Evolutionary conservation across 2,113 vertebrate genomes (phyloP).

Genomic region (Garra rufa): DNA sequence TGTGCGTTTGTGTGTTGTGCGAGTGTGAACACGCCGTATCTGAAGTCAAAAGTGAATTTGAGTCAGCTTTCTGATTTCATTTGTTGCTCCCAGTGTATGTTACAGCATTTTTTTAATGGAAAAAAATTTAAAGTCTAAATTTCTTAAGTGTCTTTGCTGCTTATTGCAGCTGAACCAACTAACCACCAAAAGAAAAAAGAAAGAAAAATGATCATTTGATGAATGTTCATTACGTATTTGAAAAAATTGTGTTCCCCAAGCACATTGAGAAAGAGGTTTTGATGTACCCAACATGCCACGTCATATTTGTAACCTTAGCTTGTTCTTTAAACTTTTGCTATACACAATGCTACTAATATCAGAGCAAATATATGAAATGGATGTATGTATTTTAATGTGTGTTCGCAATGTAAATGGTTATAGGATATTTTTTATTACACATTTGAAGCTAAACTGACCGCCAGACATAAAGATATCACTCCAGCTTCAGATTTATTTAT

Average conservation of each 20-base stretch:
- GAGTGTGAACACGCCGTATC: neutral
- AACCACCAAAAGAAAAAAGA: neutral
- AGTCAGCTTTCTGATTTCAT: neutral
- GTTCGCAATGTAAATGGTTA: slow-evolving; percentile 69
- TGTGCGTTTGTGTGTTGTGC: neutral
- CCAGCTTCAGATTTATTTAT: slow-evolving; percentile 33
- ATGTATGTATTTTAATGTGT: slow-evolving; percentile 76
- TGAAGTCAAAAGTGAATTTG: neutral
- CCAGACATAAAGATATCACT: slow-evolving; percentile 20
- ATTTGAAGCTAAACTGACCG: slow-evolving; percentile 28
- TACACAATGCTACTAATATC: slow-evolving; percentile 71
- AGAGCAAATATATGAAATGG: slow-evolving; percentile 67
- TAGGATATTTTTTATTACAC: slow-evolving; percentile 65
- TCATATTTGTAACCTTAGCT: slow-evolving; percentile 44
- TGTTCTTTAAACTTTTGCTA: slow-evolving; percentile 60
- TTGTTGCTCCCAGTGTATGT: neutral
- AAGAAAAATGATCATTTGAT: neutral
- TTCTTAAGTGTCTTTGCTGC: neutral
- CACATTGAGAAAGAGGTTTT: slow-evolving; percentile 14
- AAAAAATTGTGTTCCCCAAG: neutral
- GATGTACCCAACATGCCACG: slow-evolving; percentile 34
- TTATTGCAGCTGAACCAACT: neutral
- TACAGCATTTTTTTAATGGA: neutral
- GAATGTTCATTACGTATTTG: neutral
- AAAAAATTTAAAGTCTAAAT: neutral